Base-by-base conservation (phyloP, 2,113 vertebrate genomes). In the Ageneiosus marmoratus region DNA sequence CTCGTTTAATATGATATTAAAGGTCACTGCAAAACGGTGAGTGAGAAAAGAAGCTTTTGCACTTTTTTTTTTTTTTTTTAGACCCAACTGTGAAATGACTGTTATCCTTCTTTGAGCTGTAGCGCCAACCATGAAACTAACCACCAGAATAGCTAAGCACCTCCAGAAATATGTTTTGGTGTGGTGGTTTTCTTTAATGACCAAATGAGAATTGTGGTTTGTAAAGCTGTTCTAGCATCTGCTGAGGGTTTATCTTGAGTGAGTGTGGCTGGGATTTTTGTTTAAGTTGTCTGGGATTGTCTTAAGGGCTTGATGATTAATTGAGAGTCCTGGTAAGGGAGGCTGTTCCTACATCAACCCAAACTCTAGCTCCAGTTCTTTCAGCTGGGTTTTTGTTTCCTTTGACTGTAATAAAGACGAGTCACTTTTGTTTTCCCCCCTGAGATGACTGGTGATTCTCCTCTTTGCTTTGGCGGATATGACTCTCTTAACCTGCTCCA, bases 401-500 rank as follows among this genome's bases (percentile, higher is more conserved):
- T 74, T 58, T 50, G 44, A 62, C 80, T 75, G 69, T 22, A 41
- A 44, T 53, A 67, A 53, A 44, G 79, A 22, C 15, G 46, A 53
- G 20, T 53, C 44, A 53, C 46, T 24, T 20, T 7, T 55, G 15
- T n/a, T n/a, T 12, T 1, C 5, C 1, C 9, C 11, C 7, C 70
- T 24, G 4, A 27, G n/a, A 9, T 48, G n/a, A 9, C 32, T 56
- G 27, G 55, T 60, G 56, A 46, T 27, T 60, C n/a, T 29, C 3
- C 13, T 46, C 13, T 56, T 65, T 76, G 37, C 60, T 56, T 20
- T 67, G n/a, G n/a, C 34, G 27, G 51, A 4, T 48, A 20, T 58
- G 70, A 58, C 76, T 60, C 74, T 48, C 50, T 77, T 37, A 83
- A 69, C 63, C 41, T 27, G 27, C 34, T 79, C 76, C 82, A 79